Evolutionary conservation across 2,797 vertebrate genomes (phyloP), one percentile per base, ranked within the genome.

Genomic region (Propithecus deckenii): DNA sequence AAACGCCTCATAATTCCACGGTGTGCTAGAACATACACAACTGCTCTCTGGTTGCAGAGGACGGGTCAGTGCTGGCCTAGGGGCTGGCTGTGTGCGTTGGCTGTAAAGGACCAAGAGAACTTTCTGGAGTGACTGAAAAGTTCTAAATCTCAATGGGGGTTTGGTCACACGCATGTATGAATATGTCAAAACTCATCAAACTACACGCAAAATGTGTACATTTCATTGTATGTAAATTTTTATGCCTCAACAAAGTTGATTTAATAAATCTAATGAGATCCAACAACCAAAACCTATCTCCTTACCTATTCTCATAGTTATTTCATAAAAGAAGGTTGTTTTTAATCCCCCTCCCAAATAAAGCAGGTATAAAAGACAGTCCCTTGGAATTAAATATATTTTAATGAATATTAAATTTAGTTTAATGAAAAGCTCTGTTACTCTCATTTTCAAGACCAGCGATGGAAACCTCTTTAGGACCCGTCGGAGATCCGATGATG

Each of bases 1-100:
- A 43, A 65, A 41, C 0, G 22, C 11, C 22, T 22, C 9, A 0
- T 1, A 12, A 22, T 4, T 30, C 35, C 57, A 22, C 0, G 0
- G 20, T 12, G 23, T 1, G 8, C 8, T 1, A 14, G 13, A 38
- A 67, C 0, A 84, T 28, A 63, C 7, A 7, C 14, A 2, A 23
- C 11, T 12, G 5, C n/a, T 12, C 13, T 63, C 14, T 1, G 15
- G 63, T 63, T 20, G 72, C 1, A 22, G 38, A 25, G 9, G 48
- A 63, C 0, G 20, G 14, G 6, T 7, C 30, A 38, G 25, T 6
- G 6, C 55, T 79, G 4, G 7, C 32, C 35, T 25, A 11, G 8
- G n/a, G 28, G 69, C 9, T 17, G 9, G 32, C 50, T 3, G 0
- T 2, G 55, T 13, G 1, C 0, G 0, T 7, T 57, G 17, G 25